phyloP scores from a whole-genome alignment of 1,140 invertebrate genomes.

The Nasonia vitripennis region DNA sequence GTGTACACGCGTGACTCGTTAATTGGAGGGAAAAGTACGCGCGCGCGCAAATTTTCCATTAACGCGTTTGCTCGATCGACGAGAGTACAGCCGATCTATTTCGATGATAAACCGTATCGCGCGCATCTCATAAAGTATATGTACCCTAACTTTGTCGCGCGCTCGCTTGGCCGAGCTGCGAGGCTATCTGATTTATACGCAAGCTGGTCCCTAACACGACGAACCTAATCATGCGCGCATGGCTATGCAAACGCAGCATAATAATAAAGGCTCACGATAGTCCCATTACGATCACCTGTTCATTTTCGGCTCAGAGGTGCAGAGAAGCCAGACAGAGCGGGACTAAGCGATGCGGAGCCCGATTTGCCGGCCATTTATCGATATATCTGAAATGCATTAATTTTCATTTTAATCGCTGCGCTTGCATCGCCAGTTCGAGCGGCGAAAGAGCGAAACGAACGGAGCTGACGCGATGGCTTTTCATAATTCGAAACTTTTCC shows the following conservation, averaged over 20 bases:
- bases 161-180: background rate
- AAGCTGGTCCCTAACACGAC: constrained; percentile 28
- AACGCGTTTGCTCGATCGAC: background rate
- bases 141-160: constrained; percentile 32
- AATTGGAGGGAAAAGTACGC: too few relatives aligned
- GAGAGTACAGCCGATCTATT: background rate
- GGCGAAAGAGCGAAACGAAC: background rate
- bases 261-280: constrained; percentile 63
- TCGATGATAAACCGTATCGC: background rate
- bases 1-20: too few relatives aligned
- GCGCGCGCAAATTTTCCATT: too few relatives aligned
- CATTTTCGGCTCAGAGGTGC: constrained; percentile 55
- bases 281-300: constrained; percentile 70
- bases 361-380: constrained; percentile 73
- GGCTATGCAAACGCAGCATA: constrained; percentile 51
- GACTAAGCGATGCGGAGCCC: constrained; percentile 59
- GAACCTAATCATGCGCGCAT: constrained; percentile 28
- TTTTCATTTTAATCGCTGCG: constrained; percentile 71
- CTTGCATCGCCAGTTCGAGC: background rate
- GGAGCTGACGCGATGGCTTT: background rate
- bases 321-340: constrained; percentile 43
- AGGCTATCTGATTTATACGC: constrained; percentile 13
- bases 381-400: constrained; percentile 75
- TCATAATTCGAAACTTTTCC: background rate
- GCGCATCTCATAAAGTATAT: background rate